Evolutionary conservation across 2,113 vertebrate species (phyloP).

Genomic region (Delphinapterus leucas): DNA sequence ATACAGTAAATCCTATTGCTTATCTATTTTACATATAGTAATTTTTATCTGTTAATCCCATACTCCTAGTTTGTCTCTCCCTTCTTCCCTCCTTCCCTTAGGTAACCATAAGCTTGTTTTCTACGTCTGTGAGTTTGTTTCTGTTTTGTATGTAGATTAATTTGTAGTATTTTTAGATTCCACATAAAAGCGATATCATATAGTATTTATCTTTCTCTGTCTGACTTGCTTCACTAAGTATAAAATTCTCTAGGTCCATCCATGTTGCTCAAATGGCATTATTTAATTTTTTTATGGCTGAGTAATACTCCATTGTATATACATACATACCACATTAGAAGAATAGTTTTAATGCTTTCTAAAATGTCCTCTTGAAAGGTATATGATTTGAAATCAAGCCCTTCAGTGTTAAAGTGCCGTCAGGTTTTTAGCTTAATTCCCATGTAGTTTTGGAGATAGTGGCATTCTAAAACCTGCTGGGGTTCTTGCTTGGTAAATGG

Average conservation of each 20-base stretch:
- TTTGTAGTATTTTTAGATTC: not conserved
- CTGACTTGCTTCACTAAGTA: not conserved
- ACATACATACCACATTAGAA: not conserved
- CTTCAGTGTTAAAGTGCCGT: not conserved
- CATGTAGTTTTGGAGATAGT: not conserved
- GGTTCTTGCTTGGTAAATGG: conserved; percentile 51
- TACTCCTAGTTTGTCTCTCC: not conserved
- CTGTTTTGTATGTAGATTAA: not conserved
- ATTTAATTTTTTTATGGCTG: not conserved
- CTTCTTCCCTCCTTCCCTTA: not conserved
- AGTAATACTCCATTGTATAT: not conserved
- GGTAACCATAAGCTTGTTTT: not conserved
- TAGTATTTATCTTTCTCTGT: not conserved
- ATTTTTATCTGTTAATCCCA: not conserved
- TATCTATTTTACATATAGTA: not conserved
- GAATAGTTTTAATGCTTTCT: conserved; percentile 23
- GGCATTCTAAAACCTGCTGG: conserved; percentile 51
- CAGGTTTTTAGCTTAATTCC: conserved; percentile 41
- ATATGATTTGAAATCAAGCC: conserved; percentile 31
- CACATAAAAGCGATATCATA: not conserved
- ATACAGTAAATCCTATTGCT: not conserved
- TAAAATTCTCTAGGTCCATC: not conserved
- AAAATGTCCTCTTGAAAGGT: conserved; percentile 6
- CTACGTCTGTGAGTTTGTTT: not conserved
- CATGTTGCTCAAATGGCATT: not conserved